phyloP scores from a whole-genome alignment of 2,113 vertebrate species.

The Trematocara marginatum region DNA sequence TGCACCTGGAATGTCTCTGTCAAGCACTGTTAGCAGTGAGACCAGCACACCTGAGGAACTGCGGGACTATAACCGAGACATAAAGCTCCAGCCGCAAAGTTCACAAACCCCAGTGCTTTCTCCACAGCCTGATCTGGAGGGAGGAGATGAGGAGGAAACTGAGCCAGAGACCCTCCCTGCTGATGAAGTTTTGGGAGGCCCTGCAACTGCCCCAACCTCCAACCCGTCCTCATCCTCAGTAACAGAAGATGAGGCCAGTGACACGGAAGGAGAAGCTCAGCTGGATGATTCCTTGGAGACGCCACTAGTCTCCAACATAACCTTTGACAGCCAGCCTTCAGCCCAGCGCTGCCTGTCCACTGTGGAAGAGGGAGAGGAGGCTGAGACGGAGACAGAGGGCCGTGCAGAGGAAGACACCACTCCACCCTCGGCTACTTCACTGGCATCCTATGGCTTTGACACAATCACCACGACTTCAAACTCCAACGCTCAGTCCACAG shows the following conservation, averaged over 20 bases:
- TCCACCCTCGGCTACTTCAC: constrained; percentile 68
- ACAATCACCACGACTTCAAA: constrained; percentile 62
- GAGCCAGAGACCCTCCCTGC: constrained; percentile 65
- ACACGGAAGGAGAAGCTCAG: constrained; percentile 73
- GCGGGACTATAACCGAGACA: constrained; percentile 58
- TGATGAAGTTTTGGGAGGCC: constrained; percentile 63
- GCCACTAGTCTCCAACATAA: background rate
- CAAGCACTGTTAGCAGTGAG: constrained; percentile 74
- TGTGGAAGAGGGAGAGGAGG: constrained; percentile 61
- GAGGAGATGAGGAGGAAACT: constrained; percentile 36
- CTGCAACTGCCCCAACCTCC: constrained; percentile 55
- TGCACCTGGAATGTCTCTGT: constrained; percentile 56
- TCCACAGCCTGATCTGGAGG: constrained; percentile 51
- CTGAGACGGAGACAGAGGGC: background rate
- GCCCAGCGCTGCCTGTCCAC: constrained; percentile 47
- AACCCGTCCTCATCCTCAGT: constrained; percentile 64
- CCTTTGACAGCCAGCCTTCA: constrained; percentile 22
- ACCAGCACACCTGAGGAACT: constrained; percentile 77
- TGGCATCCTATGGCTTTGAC: constrained; percentile 72
- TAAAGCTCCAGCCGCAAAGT: constrained; percentile 39
- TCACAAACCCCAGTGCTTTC: background rate
- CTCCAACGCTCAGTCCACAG: constrained; percentile 70
- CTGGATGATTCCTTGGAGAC: constrained; percentile 44
- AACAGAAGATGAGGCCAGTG: constrained; percentile 74
- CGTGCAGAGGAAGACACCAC: constrained; percentile 47